Evolutionary conservation across 2,888 invertebrate species (phyloP), one percentile per base, ranked within the genome.

Genomic region (Cryptosula pallasiana): DNA sequence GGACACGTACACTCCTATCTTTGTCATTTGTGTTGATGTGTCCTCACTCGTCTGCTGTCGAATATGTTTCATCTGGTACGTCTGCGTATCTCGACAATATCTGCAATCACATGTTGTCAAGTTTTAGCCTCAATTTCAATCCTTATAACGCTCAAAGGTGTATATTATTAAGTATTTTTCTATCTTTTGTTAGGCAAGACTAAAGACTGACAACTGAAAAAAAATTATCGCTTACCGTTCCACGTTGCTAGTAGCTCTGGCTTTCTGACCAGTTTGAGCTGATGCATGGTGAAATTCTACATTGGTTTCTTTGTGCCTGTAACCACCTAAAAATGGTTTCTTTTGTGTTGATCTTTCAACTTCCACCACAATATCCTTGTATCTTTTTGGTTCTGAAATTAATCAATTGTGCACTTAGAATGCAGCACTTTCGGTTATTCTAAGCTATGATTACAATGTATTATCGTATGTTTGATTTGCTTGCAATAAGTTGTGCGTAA

Each of bases 321-420:
- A 95, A 36, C 95, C 95, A 71, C 94, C 93, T 76, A 91, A 84
- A 85, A 90, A 92, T 0, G 92, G 92, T 81, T 94, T 94, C 55
- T 87, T 81, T 57, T 76, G 76, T 35, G 78, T 79, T 1, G 79
- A 75, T 72, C 82, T 75, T 73, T 83, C 83, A 69, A 85, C 83
- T 76, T 84, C 84, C 16, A 85, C 83, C 1, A 83, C 82, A 34
- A 83, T 80, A 76, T 83, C 82, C 75, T 79, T 81, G 35, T 76
- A 75, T 45, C 76, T 54, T n/a, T 63, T 20, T 63, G 63, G 63
- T n/a, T 63, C 63, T 63, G 32, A 13, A 5, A 57, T 5, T 23
- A 57, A 16, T n/a, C 9, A 45, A 13, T 13, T 27, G n/a, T n/a
- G n/a, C n/a, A n/a, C n/a, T n/a, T n/a, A n/a, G n/a, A n/a, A n/a